Percentiles rank a stretch among this genome's conserved stretches.
Conservation (phyloP, 2,888 invertebrate genomes). For the Hirtodrosophila trivittata region DNA sequence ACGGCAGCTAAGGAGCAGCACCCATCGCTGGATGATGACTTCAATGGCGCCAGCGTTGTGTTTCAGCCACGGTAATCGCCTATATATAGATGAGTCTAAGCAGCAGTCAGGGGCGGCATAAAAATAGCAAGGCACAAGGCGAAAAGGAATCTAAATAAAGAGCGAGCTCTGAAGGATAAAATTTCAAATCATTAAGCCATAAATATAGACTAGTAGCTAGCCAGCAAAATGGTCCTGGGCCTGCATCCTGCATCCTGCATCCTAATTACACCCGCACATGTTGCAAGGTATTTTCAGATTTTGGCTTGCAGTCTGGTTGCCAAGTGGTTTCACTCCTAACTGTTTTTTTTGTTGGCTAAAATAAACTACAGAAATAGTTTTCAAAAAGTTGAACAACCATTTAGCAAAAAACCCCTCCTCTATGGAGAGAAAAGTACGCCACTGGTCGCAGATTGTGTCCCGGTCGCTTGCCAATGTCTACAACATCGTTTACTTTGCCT, state of each 20-base stretch:
- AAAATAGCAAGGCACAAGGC: neutral
- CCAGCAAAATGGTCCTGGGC: too few relatives aligned
- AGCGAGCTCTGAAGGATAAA: too few relatives aligned
- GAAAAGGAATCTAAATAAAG: neutral
- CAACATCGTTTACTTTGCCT: conserved; percentile 74
- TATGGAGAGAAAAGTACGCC: conserved; percentile 19
- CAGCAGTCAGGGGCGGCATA: conserved; percentile 27
- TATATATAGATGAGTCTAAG: neutral
- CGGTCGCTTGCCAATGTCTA: conserved; percentile 56
- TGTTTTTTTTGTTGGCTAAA: neutral
- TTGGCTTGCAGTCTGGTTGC: neutral
- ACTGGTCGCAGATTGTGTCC: conserved; percentile 49
- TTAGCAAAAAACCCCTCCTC: neutral
- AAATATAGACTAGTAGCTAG: too few relatives aligned
- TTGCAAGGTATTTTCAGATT: too few relatives aligned
- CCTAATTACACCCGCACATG: too few relatives aligned
- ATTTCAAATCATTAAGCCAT: too few relatives aligned
- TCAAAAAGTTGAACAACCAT: conserved; percentile 8
- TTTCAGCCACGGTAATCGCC: conserved; percentile 64
- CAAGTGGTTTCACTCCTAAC: neutral
- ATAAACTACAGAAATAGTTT: conserved; percentile 1
- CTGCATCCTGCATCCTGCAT: too few relatives aligned
- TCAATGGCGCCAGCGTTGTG: conserved; percentile 52
- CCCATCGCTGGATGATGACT: conserved; percentile 62
- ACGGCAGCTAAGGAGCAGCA: conserved; percentile 45